Evolutionary conservation across 2,113 vertebrate species (phyloP).

Genomic region (Microcebus tavaratra): DNA sequence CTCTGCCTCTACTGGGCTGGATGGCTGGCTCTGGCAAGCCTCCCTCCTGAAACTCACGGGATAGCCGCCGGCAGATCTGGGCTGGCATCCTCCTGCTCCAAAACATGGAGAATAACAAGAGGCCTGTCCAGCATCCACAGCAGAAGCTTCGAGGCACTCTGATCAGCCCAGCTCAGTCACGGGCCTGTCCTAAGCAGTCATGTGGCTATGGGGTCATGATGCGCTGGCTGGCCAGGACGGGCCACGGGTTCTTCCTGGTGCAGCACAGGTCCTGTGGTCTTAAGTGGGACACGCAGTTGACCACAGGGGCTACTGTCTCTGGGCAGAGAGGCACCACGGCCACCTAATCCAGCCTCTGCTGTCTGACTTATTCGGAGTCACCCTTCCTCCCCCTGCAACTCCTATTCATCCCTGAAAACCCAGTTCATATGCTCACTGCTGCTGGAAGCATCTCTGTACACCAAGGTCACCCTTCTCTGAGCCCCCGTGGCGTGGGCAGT

Average conservation of each 20-base stretch:
- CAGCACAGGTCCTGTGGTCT: background rate
- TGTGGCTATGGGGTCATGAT: background rate
- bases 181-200: background rate
- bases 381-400: background rate
- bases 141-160: background rate
- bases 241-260: background rate
- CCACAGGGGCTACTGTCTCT: background rate
- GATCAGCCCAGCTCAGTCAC: background rate
- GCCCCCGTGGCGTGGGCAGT: background rate
- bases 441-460: rapidly evolving
- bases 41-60: background rate
- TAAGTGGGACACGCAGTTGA: too few species aligned
- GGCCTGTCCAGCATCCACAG: too few species aligned
- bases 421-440: background rate
- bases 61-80: background rate
- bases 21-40: background rate
- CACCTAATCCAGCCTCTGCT: background rate
- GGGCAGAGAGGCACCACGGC: background rate
- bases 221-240: background rate
- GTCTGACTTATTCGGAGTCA: background rate
- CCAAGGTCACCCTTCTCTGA: rapidly evolving
- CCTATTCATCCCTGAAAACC: background rate
- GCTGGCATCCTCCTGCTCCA: background rate
- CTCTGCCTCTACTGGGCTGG: background rate
- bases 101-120: background rate